phyloP scores from a whole-genome alignment of 2,888 invertebrate genomes.

The Caenorhabditis doughertyi region DNA sequence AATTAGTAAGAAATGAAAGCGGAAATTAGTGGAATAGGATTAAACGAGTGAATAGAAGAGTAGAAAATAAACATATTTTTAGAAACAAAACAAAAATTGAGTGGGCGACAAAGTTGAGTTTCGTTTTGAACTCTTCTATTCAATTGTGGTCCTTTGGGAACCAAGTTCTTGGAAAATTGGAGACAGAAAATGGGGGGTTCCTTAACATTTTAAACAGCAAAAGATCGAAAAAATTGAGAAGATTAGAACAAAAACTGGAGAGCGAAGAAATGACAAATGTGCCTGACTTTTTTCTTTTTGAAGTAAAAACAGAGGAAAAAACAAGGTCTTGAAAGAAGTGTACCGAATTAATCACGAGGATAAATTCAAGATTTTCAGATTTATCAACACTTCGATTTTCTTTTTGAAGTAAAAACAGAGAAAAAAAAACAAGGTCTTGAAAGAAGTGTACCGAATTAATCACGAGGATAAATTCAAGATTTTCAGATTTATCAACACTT shows the following conservation, averaged over 20 bases:
- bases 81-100: conserved; percentile 15
- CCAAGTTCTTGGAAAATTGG: conserved; percentile 41
- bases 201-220: conserved; percentile 24
- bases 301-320: not conserved
- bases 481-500: no score
- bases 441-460: no score
- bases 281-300: not conserved
- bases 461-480: no score
- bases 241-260: conserved; percentile 14
- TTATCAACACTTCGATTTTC: conserved; percentile 12
- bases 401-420: no score
- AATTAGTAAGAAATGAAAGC: not conserved
- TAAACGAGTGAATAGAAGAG: not conserved
- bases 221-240: conserved; percentile 29
- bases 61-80: conserved; percentile 3
- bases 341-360: not conserved
- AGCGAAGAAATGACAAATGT: conserved; percentile 28
- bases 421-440: no score
- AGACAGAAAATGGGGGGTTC: not conserved
- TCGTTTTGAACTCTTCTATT: conserved; percentile 33
- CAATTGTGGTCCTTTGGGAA: conserved; percentile 41
- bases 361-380: conserved; percentile 3
- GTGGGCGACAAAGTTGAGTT: conserved; percentile 23
- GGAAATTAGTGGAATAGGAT: conserved; percentile 20
- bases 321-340: not conserved